Conservation (phyloP, 2,888 invertebrate genomes). For the Amphipyra berbera region DNA sequence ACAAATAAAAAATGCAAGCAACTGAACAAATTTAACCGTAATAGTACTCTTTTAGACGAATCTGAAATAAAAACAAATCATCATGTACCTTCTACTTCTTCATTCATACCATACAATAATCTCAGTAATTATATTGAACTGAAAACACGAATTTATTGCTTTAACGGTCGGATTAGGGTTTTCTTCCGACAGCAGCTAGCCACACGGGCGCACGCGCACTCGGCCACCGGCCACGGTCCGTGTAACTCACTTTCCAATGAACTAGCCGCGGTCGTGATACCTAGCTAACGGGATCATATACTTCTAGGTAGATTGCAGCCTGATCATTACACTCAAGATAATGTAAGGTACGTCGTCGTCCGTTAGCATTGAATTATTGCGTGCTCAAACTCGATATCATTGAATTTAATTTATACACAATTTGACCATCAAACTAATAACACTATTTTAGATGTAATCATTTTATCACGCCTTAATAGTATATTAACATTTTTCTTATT, state of each 20-base stretch:
- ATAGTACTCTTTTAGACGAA: constrained; percentile 27
- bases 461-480: constrained; percentile 17
- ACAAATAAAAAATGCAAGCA: constrained; percentile 63
- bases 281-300: constrained; percentile 85
- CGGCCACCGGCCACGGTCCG: constrained; percentile 76
- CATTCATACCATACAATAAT: background rate
- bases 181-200: constrained; percentile 68
- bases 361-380: constrained; percentile 55
- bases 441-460: constrained; percentile 6
- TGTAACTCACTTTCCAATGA: constrained; percentile 87
- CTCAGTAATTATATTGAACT: constrained; percentile 20
- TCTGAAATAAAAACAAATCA: background rate
- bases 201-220: constrained; percentile 64
- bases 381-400: constrained; percentile 33
- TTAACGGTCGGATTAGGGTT: constrained; percentile 67
- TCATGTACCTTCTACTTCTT: too few relatives aligned
- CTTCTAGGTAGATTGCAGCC: constrained; percentile 73
- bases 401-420: constrained; percentile 25
- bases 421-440: constrained; percentile 29
- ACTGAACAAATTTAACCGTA: constrained; percentile 55
- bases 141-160: constrained; percentile 30
- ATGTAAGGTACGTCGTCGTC: constrained; percentile 56
- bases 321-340: constrained; percentile 74
- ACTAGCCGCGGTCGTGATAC: constrained; percentile 84
- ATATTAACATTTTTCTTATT: constrained; percentile 10